Evolutionary conservation across 2,797 vertebrate species (phyloP).

Genomic region (Lates japonicus): DNA sequence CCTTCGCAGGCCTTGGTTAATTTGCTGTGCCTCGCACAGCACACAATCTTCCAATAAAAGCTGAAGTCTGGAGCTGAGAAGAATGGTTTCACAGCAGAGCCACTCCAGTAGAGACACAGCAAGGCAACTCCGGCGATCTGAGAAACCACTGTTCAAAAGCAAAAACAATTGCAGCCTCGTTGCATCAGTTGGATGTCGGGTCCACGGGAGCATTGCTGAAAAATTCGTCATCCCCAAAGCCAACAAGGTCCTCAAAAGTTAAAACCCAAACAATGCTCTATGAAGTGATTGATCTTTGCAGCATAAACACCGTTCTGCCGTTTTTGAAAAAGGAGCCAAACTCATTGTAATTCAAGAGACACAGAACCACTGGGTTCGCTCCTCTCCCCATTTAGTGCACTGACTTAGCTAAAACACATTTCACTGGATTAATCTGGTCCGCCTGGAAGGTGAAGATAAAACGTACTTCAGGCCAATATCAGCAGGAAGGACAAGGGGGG

Average conservation of each 20-base stretch:
- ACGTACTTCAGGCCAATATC: conserved; percentile 76
- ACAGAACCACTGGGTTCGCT: conserved; percentile 63
- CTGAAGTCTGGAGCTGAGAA: conserved; percentile 47
- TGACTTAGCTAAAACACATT: conserved; percentile 82
- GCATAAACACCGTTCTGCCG: conserved; percentile 67
- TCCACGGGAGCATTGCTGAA: conserved; percentile 82
- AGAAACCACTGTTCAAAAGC: conserved; percentile 81
- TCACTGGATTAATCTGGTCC: conserved; percentile 81
- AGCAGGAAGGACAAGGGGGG: conserved; percentile 74
- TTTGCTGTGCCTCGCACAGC: conserved; percentile 53
- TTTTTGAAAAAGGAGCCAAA: conserved; percentile 40
- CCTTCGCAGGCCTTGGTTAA: conserved; percentile 69
- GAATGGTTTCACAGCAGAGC: conserved; percentile 43
- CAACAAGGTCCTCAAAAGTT: conserved; percentile 86
- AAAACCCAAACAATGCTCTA: conserved; percentile 84
- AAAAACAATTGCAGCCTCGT: conserved; percentile 84
- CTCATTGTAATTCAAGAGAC: conserved; percentile 75
- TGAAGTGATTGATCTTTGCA: conserved; percentile 82
- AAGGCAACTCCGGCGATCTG: conserved; percentile 71
- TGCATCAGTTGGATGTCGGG: conserved; percentile 85
- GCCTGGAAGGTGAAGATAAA: conserved; percentile 84
- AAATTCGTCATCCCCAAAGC: conserved; percentile 87
- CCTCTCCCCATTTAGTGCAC: conserved; percentile 65
- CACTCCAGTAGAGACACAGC: conserved; percentile 49
- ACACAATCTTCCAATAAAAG: conserved; percentile 53